phyloP scores from a whole-genome alignment of 2,113 vertebrate genomes.

The Elephantulus edwardii region DNA sequence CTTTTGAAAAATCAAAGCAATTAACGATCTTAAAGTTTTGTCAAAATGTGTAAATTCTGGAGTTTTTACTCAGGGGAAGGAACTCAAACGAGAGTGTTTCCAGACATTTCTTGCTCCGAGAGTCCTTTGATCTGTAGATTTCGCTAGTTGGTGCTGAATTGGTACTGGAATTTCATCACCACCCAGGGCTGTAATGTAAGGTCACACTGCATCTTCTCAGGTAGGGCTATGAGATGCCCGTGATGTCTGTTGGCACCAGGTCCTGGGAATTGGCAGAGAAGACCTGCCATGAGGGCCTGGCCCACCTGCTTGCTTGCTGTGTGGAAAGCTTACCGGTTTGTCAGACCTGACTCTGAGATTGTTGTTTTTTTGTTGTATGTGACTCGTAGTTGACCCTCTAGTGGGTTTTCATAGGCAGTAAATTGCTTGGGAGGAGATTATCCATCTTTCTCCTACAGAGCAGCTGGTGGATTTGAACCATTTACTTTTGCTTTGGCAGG shows the following conservation, averaged over 20 bases:
- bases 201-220: neutral
- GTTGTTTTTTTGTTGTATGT: no score
- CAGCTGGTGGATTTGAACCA: no score
- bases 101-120: conserved; percentile 33
- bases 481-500: no score
- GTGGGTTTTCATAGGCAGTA: no score
- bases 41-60: conserved; percentile 19
- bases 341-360: neutral
- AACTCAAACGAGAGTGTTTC: neutral
- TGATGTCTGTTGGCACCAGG: neutral
- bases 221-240: neutral
- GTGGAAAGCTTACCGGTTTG: neutral
- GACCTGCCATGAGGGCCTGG: neutral
- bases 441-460: no score
- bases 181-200: no score
- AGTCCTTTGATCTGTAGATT: neutral
- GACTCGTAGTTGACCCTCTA: no score
- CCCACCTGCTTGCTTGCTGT: neutral
- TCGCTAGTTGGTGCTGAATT: neutral
- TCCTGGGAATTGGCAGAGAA: neutral
- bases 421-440: no score
- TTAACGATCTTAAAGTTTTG: neutral
- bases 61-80: conserved; percentile 44
- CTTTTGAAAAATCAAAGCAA: conserved; percentile 9
- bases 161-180: neutral